Percentiles rank a stretch among this genome's conserved stretches.
Evolutionary conservation across 2,113 vertebrate species (phyloP).

Genomic region (Seriola quinqueradiata): DNA sequence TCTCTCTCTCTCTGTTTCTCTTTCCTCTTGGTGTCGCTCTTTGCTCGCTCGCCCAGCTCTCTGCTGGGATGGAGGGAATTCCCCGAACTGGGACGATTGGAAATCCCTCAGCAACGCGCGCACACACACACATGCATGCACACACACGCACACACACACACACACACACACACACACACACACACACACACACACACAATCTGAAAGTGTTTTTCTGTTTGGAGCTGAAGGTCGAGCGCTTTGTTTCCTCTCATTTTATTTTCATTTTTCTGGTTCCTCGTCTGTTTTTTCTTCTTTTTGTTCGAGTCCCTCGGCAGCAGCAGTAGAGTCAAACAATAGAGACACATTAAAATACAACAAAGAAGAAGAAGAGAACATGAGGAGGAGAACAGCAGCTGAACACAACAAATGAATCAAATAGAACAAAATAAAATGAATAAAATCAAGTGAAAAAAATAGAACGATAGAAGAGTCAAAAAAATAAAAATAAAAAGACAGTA

Average conservation of each 20-base stretch:
- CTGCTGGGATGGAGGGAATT: conserved; percentile 72
- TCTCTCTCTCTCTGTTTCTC: background rate
- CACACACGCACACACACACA: conserved; percentile 6
- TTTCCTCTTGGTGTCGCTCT: conserved; percentile 62
- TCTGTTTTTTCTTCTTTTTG: conserved; percentile 8
- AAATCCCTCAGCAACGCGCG: conserved; percentile 56
- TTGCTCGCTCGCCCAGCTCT: background rate
- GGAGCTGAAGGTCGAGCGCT: conserved; percentile 45
- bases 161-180: conserved; percentile 1
- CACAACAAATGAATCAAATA: too few relatives aligned
- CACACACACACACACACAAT: conserved; percentile 5
- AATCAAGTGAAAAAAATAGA: background rate
- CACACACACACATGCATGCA: background rate
- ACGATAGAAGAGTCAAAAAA: background rate
- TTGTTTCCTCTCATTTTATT: conserved; percentile 42
- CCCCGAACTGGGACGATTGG: conserved; percentile 63
- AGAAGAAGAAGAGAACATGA: background rate
- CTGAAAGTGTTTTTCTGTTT: conserved; percentile 34
- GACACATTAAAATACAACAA: background rate
- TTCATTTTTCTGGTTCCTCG: background rate
- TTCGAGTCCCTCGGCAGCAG: background rate
- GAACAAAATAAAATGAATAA: background rate
- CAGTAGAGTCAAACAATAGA: background rate
- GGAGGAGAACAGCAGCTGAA: background rate
- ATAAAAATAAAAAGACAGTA: too few relatives aligned